Evolutionary conservation across 1,140 invertebrate genomes (phyloP), one percentile per base, ranked within the genome.

Genomic region (Drosophila chauvacae): DNA sequence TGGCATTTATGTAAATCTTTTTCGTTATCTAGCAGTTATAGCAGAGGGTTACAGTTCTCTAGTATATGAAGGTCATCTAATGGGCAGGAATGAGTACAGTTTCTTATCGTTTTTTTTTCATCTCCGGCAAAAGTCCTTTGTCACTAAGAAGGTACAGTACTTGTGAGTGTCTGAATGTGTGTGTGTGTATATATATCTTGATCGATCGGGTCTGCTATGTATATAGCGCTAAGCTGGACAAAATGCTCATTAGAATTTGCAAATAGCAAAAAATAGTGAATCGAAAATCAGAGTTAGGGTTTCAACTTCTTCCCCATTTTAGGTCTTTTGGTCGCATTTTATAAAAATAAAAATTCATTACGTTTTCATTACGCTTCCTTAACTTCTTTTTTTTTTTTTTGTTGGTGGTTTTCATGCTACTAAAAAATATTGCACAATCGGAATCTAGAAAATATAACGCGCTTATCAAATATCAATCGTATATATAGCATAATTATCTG

Each of bases 401-500:
- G 23, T 3, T 23, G 23, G 23, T 45, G 23, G 37, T 44, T 72
- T 74, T 77, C 57, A 65, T n/a, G 77, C 74, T 85, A 85, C 77
- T 77, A 87, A 87, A 87, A 90, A 88, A 88, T 87, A 88, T 87
- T 88, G 84, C 84, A 87, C 84, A 88, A 80, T 88, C 76, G 85
- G 69, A 87, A 90, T 84, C 69, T 87, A 87, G 73, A 83, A 88
- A 86, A 87, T 68, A 85, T 81, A 85, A 86, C 65, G 78, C 81
- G 78, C 82, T 82, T 85, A 87, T 87, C 77, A 88, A 87, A 81
- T 85, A 69, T 83, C 47, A 39, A 79, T 83, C 60, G 60, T 65
- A 65, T 74, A 65, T 73, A 61, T 81, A 75, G 63, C 81, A 66
- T 75, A 62, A 65, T 75, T 70, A 66, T 84, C 59, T 82, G 59